Evolutionary conservation across 2,888 invertebrate species (phyloP).

Genomic region (Dinocampus coccinellae): DNA sequence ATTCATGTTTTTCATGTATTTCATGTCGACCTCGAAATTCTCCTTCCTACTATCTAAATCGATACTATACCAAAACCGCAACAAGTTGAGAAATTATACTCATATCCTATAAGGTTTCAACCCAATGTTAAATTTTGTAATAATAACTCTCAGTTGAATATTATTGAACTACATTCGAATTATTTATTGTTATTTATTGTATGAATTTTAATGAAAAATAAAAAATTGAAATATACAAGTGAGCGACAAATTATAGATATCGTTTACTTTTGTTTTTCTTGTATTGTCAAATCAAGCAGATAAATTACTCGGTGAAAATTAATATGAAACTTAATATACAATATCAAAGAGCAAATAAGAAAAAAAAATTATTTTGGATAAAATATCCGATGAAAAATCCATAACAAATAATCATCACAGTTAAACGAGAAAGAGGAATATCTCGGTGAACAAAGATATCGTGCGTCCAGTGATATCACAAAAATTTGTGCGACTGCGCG

Average conservation of each 20-base stretch:
- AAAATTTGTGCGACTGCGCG: slow-evolving; percentile 57
- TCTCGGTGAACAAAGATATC: slow-evolving; percentile 29
- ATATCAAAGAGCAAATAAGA: too few relatives aligned
- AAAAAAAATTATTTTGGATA: background rate
- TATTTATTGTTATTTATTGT: too few relatives aligned
- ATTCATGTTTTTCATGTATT: slow-evolving; percentile 57
- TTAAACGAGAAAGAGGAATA: slow-evolving; percentile 29
- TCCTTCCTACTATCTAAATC: slow-evolving; percentile 51
- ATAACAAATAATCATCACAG: background rate
- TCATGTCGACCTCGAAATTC: slow-evolving; percentile 30
- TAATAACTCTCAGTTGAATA: too few relatives aligned
- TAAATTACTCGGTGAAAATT: too few relatives aligned
- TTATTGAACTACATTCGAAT: too few relatives aligned
- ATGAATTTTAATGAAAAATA: too few relatives aligned
- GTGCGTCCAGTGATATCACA: slow-evolving; percentile 26
- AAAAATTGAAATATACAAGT: too few relatives aligned
- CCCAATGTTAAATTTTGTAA: too few relatives aligned
- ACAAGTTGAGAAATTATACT: slow-evolving; percentile 55
- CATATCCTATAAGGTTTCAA: background rate
- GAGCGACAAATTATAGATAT: too few relatives aligned
- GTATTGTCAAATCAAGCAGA: too few relatives aligned
- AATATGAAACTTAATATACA: too few relatives aligned
- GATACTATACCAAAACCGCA: slow-evolving; percentile 56
- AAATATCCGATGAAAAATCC: background rate
- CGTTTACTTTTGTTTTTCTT: too few relatives aligned